Evolutionary conservation across 1,140 invertebrate genomes (phyloP), one percentile per base, ranked within the genome.

Genomic region (Aphis gossypii): DNA sequence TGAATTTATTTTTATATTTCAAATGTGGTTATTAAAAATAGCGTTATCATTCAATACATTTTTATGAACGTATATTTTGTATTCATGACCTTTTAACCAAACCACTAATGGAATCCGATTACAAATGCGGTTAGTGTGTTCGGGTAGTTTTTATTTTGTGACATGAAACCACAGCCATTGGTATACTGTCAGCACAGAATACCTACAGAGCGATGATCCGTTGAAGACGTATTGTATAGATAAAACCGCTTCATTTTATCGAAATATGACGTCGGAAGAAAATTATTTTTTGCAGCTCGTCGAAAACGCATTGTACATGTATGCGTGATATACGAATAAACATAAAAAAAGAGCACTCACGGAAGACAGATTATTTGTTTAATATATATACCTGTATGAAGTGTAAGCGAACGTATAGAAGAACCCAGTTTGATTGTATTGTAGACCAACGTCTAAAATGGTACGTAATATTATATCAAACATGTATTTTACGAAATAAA

Each of bases 171-270:
- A 2, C 60, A 18, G 18, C n/a, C 60, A 14, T n/a, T 18, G 60
- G 30, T 76, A n/a, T n/a, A 76, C 30, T n/a, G 30, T 76, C 60
- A n/a, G n/a, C 60, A n/a, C 60, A n/a, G 5, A 76, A n/a, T 76
- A 76, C 60, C 60, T 76, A 76, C 60, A 5, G 30, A 1, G 30
- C 30, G 60, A n/a, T n/a, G 60, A 76, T 76, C 60, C 60, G 60
- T 76, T n/a, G 60, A 76, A 76, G 60, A 76, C 60, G 60, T n/a
- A 76, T 76, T 60, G 60, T 76, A 76, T n/a, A 76, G n/a, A 76
- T 76, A 76, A 68, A 76, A 76, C 60, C 60, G 60, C 60, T 68
- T 76, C 60, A 18, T 76, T 68, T 18, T 68, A 68, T 68, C 60
- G 60, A 76, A 76, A 76, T 76, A 76, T 76, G 60, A 76, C 60